phyloP scores from a whole-genome alignment of 2,888 invertebrate genomes.

The Escarpia spicata region DNA sequence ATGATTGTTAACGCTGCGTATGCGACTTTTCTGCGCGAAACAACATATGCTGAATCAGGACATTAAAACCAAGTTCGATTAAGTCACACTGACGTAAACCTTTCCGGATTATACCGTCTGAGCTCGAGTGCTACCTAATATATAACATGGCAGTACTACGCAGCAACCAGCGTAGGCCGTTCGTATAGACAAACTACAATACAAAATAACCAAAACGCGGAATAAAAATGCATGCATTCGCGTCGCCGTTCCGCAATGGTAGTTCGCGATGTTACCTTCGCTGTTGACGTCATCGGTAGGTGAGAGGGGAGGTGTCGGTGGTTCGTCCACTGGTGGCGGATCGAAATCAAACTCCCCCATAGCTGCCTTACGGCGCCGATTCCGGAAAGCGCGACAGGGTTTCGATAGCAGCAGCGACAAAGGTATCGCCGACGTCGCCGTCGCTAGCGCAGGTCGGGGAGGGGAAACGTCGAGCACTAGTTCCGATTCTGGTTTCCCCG shows the following conservation, averaged over 20 bases:
- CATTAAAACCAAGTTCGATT: not conserved
- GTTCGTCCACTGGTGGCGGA: not conserved
- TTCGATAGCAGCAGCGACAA: not conserved
- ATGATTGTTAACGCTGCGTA: not conserved
- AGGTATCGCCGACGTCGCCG: not conserved
- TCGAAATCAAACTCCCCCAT: conserved; percentile 19
- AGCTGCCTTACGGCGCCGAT: conserved; percentile 19
- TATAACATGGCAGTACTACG: not conserved
- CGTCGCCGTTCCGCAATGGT: not conserved
- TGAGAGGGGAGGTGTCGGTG: not conserved
- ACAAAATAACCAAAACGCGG: not conserved
- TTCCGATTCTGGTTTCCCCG: conserved; percentile 22
- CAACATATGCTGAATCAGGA: not conserved
- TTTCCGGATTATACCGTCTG: not conserved
- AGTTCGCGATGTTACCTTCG: not conserved
- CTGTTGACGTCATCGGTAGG: not conserved
- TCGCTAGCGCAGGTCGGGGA: not conserved
- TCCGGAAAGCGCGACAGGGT: not conserved
- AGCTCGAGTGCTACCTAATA: not conserved
- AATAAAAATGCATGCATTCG: not conserved
- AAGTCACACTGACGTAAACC: not conserved
- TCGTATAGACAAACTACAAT: not conserved
- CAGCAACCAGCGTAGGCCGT: not conserved
- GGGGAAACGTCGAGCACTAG: conserved; percentile 18
- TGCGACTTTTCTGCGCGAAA: not conserved